These are phyloP conservation scores for Drosophila formosana DNA, from an alignment of 2,888 invertebrate species.

Conservation along the genomic window DNA sequence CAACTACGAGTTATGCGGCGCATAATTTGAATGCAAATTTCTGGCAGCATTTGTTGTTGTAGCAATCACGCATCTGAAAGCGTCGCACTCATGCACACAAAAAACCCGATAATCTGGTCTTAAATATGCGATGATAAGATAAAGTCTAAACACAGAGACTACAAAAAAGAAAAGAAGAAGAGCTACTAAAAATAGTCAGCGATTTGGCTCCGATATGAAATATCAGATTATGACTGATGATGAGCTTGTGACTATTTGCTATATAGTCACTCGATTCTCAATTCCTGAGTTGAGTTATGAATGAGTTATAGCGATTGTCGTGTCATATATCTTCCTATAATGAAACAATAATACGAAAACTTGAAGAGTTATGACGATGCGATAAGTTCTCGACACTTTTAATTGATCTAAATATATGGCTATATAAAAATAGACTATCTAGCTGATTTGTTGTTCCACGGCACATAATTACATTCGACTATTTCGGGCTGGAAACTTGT, in stretches of 20 bases:
- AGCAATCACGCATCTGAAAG: slow-evolving; percentile 34
- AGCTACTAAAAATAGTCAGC: slow-evolving; percentile 35
- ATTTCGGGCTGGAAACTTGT: slow-evolving; percentile 3
- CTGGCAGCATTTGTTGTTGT: slow-evolving; percentile 24
- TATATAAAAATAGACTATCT: slow-evolving; percentile 1
- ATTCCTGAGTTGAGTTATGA: slow-evolving; percentile 11
- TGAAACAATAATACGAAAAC: slow-evolving; percentile 10
- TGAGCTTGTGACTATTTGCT: slow-evolving; percentile 7
- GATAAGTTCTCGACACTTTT: slow-evolving; percentile 15
- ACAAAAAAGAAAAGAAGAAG: slow-evolving; percentile 1
- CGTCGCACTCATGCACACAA: slow-evolving; percentile 9
- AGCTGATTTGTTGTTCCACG: not conserved
- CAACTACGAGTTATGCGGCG: slow-evolving; percentile 32
- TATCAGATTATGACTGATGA: slow-evolving; percentile 28
- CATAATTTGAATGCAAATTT: slow-evolving; percentile 53
- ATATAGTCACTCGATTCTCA: slow-evolving; percentile 24
- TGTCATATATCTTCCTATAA: slow-evolving; percentile 16
- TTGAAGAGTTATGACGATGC: slow-evolving; percentile 3
- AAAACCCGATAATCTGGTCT: slow-evolving; percentile 38
- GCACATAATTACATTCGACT: not conserved
- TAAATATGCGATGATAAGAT: slow-evolving; percentile 50
- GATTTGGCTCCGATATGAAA: not conserved
- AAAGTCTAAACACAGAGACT: slow-evolving; percentile 27
- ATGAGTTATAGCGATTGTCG: slow-evolving; percentile 6
- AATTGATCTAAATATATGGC: slow-evolving; percentile 15